Evolutionary conservation across 2,797 vertebrate species (phyloP).

Genomic region (Betta splendens): DNA sequence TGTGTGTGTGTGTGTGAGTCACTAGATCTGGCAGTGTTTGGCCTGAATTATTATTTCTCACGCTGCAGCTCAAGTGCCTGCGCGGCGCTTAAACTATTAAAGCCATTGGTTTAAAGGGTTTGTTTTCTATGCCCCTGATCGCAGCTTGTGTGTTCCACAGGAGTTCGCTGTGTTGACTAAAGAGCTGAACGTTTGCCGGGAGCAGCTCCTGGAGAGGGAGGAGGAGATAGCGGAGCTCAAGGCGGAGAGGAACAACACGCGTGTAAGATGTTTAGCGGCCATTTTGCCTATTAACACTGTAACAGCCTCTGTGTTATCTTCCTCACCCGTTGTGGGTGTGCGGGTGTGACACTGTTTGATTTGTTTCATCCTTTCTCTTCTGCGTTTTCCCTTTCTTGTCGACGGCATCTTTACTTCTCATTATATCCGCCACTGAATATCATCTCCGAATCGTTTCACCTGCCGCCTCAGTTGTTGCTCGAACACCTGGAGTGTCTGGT

Average conservation of each 20-base stretch:
- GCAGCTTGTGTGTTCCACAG: constrained; percentile 75
- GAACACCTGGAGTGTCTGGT: constrained; percentile 93
- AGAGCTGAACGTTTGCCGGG: constrained; percentile 90
- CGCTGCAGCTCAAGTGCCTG: constrained; percentile 10
- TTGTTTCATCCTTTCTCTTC: constrained; percentile 27
- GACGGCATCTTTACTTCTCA: constrained; percentile 36
- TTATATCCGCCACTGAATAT: constrained; percentile 29
- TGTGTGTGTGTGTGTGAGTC: constrained; percentile 1
- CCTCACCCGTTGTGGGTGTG: constrained; percentile 59
- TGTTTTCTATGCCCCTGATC: constrained; percentile 62
- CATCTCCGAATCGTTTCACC: constrained; percentile 31
- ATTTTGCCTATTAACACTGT: constrained; percentile 72
- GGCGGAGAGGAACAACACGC: constrained; percentile 90
- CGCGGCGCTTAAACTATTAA: constrained; percentile 27
- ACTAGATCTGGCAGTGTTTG: neutral
- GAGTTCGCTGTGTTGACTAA: constrained; percentile 93
- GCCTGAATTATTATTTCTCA: constrained; percentile 21
- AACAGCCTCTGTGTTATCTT: constrained; percentile 62
- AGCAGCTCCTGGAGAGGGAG: constrained; percentile 92
- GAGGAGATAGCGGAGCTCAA: constrained; percentile 92
- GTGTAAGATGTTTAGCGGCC: constrained; percentile 81
- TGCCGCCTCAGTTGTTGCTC: constrained; percentile 83
- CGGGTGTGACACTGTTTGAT: constrained; percentile 57
- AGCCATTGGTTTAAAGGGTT: constrained; percentile 46
- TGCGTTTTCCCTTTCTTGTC: constrained; percentile 26